These are phyloP conservation scores for Procapra przewalskii DNA, from an alignment of 2,113 vertebrate genomes.

Conservation along the genomic window DNA sequence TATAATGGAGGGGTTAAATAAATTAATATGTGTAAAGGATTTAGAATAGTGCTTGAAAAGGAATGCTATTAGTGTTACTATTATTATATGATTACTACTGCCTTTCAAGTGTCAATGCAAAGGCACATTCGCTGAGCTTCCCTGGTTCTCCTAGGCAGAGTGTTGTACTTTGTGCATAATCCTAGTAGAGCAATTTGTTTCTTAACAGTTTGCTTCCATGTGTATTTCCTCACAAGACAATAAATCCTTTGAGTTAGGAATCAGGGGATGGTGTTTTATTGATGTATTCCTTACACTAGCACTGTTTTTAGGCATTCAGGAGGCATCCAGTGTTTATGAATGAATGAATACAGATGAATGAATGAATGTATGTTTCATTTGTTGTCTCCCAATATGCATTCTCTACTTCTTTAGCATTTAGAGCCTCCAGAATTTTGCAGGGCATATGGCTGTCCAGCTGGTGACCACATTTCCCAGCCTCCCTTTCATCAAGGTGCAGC, in stretches of 20 bases:
- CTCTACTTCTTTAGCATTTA: neutral
- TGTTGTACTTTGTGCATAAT: neutral
- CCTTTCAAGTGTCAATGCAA: neutral
- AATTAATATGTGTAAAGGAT: neutral
- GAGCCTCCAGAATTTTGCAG: neutral
- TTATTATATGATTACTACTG: neutral
- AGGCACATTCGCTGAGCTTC: neutral
- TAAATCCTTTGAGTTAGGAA: neutral
- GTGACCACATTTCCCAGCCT: neutral
- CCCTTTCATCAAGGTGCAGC: neutral
- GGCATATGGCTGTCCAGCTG: neutral
- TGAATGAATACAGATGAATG: neutral
- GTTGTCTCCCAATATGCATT: neutral
- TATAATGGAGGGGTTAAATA: neutral
- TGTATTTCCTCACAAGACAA: neutral
- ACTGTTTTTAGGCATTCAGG: neutral
- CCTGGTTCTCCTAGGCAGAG: neutral
- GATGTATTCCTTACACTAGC: neutral
- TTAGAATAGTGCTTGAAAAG: neutral
- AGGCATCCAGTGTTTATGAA: neutral
- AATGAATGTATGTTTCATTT: neutral
- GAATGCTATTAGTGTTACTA: neutral
- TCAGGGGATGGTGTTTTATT: neutral
- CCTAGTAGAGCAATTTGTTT: neutral
- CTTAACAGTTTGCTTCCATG: neutral